A percentile compares a stretch with the other conserved stretches of the same genome.
Conservation (phyloP, 2,888 invertebrate genomes). For the Cartodere bifasciata region DNA sequence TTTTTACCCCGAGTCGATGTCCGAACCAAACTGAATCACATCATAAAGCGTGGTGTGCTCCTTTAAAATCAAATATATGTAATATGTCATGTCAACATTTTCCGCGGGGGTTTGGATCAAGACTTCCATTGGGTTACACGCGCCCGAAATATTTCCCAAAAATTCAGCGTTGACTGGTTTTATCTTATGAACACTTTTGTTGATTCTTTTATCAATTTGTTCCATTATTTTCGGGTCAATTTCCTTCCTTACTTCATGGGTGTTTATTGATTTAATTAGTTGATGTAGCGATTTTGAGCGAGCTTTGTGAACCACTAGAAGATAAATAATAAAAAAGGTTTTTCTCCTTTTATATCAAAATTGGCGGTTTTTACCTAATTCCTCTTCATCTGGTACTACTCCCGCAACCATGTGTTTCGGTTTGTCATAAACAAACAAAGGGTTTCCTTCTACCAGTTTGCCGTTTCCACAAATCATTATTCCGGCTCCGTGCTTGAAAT, state of each 20-base stretch:
- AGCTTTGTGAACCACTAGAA: too few relatives aligned
- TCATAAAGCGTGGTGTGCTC: conserved; percentile 9
- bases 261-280: not conserved
- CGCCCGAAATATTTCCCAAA: too few relatives aligned
- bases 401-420: too few relatives aligned
- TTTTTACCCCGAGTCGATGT: too few relatives aligned
- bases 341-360: too few relatives aligned
- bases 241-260: not conserved
- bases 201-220: too few relatives aligned
- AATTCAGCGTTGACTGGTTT: too few relatives aligned
- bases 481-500: conserved; percentile 45
- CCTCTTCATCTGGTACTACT: too few relatives aligned
- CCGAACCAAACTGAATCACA: conserved; percentile 8
- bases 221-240: not conserved
- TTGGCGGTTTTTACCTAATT: too few relatives aligned
- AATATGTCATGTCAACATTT: conserved; percentile 36
- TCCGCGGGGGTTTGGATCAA: conserved; percentile 28
- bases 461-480: conserved; percentile 45
- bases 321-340: too few relatives aligned
- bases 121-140: conserved; percentile 18
- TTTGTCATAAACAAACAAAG: conserved; percentile 42
- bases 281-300: conserved; percentile 2
- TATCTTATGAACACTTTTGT: too few relatives aligned
- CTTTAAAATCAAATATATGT: conserved; percentile 32
- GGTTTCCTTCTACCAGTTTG: conserved; percentile 35